Percentiles rank a stretch among this genome's conserved stretches.
These are phyloP conservation scores for Pluvialis apricaria DNA, from an alignment of 2,113 vertebrate species.

Conservation along the genomic window DNA sequence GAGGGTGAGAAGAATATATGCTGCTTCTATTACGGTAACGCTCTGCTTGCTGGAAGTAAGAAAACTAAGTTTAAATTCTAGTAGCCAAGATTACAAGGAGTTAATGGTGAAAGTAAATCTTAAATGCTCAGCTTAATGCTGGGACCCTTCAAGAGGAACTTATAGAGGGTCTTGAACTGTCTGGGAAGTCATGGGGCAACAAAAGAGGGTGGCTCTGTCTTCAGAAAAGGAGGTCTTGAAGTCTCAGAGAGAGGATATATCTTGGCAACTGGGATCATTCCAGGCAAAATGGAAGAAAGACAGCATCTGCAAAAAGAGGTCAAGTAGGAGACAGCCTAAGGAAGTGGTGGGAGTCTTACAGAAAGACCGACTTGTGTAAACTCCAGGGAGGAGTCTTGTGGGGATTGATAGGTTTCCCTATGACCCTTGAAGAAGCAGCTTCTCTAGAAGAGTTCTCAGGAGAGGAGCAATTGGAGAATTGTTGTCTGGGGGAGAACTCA, in stretches of 20 bases:
- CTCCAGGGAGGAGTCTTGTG: background rate
- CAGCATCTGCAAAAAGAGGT: background rate
- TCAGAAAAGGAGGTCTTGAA: background rate
- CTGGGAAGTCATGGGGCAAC: background rate
- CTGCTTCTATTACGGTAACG: background rate
- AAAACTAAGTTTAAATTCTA: background rate
- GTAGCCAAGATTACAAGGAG: background rate
- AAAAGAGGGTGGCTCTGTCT: background rate
- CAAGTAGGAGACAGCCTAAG: background rate
- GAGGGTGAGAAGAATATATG: background rate
- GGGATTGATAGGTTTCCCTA: background rate
- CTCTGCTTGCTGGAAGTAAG: background rate
- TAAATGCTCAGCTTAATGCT: background rate
- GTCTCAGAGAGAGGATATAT: background rate
- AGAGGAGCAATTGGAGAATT: background rate
- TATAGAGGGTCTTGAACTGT: background rate
- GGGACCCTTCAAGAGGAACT: background rate
- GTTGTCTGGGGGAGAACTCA: background rate
- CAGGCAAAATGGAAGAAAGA: background rate
- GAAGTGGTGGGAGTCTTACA: background rate
- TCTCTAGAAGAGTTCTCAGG: background rate
- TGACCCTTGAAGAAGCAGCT: background rate
- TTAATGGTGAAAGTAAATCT: background rate
- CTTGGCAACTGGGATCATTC: background rate
- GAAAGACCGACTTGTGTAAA: background rate